Conservation (phyloP, 2,888 invertebrate species). For the Camptogramma bilineatum region DNA sequence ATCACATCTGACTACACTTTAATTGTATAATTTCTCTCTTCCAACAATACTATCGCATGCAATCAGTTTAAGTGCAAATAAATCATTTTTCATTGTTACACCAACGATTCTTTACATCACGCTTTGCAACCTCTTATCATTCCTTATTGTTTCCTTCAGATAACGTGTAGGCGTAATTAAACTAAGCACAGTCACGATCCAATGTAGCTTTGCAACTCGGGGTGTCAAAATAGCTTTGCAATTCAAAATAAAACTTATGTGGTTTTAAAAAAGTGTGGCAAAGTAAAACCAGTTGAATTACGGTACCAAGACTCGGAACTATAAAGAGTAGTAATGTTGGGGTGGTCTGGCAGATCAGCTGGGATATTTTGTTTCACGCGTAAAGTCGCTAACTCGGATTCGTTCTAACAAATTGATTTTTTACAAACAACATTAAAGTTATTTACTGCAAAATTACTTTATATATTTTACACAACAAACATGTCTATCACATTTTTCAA, state of each 20-base stretch:
- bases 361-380: too few relatives aligned
- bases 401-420: too few relatives aligned
- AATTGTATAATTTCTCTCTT: constrained; percentile 12
- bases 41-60: constrained; percentile 18
- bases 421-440: too few relatives aligned
- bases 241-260: neutral
- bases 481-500: too few relatives aligned
- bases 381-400: too few relatives aligned
- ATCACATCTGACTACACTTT: neutral
- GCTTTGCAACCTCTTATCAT: constrained; percentile 29
- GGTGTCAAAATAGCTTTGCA: constrained; percentile 8
- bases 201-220: constrained; percentile 5
- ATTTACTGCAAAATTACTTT: too few relatives aligned
- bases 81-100: constrained; percentile 27
- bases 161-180: constrained; percentile 27
- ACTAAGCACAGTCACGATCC: constrained; percentile 3
- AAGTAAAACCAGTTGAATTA: too few relatives aligned
- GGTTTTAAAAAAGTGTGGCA: neutral
- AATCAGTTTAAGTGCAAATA: constrained; percentile 31
- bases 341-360: too few relatives aligned
- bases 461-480: too few relatives aligned
- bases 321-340: too few relatives aligned
- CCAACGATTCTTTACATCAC: constrained; percentile 26
- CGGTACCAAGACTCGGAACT: too few relatives aligned
- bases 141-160: constrained; percentile 30